Evolutionary conservation across 2,888 invertebrate species (phyloP).

Genomic region (Amphipoea lucens): DNA sequence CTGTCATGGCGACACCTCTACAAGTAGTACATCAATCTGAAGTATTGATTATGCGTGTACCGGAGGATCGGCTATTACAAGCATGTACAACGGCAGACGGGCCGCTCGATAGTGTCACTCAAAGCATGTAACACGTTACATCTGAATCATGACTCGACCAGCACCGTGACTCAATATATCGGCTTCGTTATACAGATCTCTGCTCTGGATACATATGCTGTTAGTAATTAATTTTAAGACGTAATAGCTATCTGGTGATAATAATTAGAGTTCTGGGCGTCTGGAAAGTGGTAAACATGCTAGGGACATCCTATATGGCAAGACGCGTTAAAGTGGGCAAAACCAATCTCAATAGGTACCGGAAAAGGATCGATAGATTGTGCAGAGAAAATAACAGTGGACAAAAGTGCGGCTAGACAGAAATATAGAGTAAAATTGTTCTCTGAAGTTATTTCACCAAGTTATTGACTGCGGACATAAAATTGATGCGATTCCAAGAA

Average conservation of each 20-base stretch:
- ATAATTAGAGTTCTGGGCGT: conserved; percentile 5
- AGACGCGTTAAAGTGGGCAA: conserved; percentile 6
- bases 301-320: background rate
- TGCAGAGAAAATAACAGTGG: conserved; percentile 8
- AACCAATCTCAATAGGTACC: conserved; percentile 4
- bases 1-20: conserved; percentile 46
- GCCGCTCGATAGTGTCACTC: conserved; percentile 74
- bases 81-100: conserved; percentile 60
- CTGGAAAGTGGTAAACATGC: background rate
- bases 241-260: background rate
- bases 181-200: conserved; percentile 56
- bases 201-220: conserved; percentile 14
- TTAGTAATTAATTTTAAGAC: conserved; percentile 34
- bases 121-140: conserved; percentile 67
- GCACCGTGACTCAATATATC: conserved; percentile 70
- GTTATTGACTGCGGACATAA: conserved; percentile 53
- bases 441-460: conserved; percentile 44
- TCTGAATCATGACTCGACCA: conserved; percentile 69
- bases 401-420: conserved; percentile 7
- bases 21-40: conserved; percentile 32
- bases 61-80: conserved; percentile 54
- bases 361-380: conserved; percentile 13
- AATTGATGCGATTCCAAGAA: conserved; percentile 58
- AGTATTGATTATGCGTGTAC: conserved; percentile 51
- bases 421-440: conserved; percentile 36